Conservation (phyloP, 2,888 invertebrate genomes). For the Acrocyrtus sp. region DNA sequence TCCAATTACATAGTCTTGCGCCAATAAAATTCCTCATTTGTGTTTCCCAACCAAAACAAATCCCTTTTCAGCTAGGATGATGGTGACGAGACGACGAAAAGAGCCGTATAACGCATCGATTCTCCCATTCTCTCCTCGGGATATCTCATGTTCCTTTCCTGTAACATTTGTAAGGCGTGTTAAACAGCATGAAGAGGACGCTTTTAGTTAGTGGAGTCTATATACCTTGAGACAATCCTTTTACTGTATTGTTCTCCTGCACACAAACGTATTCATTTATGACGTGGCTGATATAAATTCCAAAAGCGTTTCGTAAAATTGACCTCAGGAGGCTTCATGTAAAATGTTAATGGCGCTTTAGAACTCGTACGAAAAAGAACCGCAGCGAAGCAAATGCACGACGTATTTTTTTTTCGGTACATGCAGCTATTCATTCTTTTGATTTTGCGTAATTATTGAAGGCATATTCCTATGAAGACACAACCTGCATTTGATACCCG, state of each 20-base stretch:
- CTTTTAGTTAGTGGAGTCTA: background rate
- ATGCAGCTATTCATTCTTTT: no score
- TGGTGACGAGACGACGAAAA: conserved; percentile 28
- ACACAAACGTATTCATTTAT: conserved; percentile 3
- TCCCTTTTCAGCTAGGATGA: background rate
- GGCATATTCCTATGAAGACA: no score
- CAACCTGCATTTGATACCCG: no score
- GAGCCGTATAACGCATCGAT: conserved; percentile 31
- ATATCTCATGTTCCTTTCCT: conserved; percentile 26
- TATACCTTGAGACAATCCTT: background rate
- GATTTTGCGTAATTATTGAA: no score
- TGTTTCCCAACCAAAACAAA: conserved; percentile 34
- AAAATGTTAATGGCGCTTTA: conserved; percentile 34
- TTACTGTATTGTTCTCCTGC: background rate
- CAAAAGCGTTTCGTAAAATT: conserved; percentile 32
- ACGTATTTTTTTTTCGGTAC: no score
- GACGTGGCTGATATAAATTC: conserved; percentile 33
- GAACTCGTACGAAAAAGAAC: conserved; percentile 21
- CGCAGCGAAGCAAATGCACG: no score
- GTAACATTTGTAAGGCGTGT: conserved; percentile 15
- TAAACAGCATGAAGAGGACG: conserved; percentile 27
- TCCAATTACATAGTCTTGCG: no score
- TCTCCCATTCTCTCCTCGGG: conserved; percentile 39
- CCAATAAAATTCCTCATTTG: conserved; percentile 37
- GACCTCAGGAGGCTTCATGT: conserved; percentile 36